Evolutionary conservation across 2,797 vertebrate genomes (phyloP).

Genomic region (Tachyglossus aculeatus): DNA sequence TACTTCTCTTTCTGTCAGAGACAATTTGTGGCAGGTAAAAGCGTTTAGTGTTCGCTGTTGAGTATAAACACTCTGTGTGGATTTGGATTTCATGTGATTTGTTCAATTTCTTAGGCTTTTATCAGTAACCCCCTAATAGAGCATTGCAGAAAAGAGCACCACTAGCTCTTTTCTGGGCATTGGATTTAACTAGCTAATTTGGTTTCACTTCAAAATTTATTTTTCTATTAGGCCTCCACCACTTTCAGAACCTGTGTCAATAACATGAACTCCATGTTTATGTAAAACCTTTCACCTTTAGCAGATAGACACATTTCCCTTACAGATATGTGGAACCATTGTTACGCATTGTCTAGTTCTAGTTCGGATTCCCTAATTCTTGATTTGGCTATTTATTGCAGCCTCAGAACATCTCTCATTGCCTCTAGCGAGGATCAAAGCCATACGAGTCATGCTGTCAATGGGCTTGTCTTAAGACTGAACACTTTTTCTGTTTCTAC

Average conservation of each 20-base stretch:
- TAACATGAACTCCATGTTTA: fast-evolving
- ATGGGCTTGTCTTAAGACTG: conserved; percentile 22
- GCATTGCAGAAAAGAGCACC: background rate
- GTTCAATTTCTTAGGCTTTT: conserved; percentile 8
- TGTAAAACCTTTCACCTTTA: background rate
- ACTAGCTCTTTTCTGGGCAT: conserved; percentile 13
- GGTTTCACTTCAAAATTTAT: conserved; percentile 45
- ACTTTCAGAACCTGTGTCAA: no score
- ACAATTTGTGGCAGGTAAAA: background rate
- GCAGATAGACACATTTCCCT: conserved; percentile 8
- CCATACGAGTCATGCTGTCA: conserved; percentile 34
- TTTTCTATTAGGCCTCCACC: no score
- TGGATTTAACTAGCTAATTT: conserved; percentile 17
- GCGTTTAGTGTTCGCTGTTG: background rate
- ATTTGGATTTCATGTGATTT: background rate
- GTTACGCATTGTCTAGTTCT: background rate
- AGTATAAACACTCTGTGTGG: background rate
- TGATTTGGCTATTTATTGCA: conserved; percentile 7
- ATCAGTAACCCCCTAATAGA: background rate
- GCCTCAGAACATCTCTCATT: conserved; percentile 22
- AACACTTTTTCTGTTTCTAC: conserved; percentile 26
- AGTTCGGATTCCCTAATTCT: background rate
- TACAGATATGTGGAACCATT: background rate
- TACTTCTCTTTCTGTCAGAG: background rate
- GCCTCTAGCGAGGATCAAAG: background rate